Conservation (phyloP, 2,888 invertebrate genomes). For the Pardosa pseudoannulata region DNA sequence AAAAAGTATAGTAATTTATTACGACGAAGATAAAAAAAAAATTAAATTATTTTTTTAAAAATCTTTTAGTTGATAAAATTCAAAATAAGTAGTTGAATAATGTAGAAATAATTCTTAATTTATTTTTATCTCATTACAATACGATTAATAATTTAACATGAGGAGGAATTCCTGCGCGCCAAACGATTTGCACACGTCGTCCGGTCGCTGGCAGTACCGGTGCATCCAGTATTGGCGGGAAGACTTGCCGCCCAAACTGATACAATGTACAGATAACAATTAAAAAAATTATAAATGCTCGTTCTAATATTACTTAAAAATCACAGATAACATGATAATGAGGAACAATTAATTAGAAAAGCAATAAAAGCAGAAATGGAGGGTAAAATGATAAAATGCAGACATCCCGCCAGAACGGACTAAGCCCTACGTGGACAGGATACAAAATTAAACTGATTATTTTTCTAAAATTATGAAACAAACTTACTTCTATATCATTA, state of each 20-base stretch:
- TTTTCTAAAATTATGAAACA: not conserved
- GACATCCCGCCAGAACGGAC: not conserved
- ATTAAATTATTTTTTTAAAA: too few relatives aligned
- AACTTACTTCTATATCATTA: slow-evolving; percentile 58
- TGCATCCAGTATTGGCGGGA: slow-evolving; percentile 56
- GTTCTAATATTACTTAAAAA: not conserved
- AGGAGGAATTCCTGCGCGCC: slow-evolving; percentile 51
- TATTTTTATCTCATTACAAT: too few relatives aligned
- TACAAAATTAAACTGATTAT: slow-evolving; percentile 14
- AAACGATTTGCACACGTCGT: slow-evolving; percentile 57
- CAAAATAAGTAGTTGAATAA: too few relatives aligned
- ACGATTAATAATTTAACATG: too few relatives aligned
- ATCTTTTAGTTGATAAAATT: too few relatives aligned
- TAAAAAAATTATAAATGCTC: not conserved
- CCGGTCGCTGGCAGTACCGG: slow-evolving; percentile 47
- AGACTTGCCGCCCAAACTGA: slow-evolving; percentile 62
- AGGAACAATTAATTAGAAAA: not conserved
- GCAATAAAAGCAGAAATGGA: not conserved
- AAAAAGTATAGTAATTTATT: too few relatives aligned
- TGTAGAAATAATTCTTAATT: too few relatives aligned
- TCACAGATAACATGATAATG: not conserved
- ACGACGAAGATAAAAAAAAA: too few relatives aligned
- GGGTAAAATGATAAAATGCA: not conserved
- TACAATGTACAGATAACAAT: slow-evolving; percentile 22
- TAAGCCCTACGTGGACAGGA: slow-evolving; percentile 46